Evolutionary conservation across 2,888 invertebrate species (phyloP).

Genomic region (Sylvicola cinctus): DNA sequence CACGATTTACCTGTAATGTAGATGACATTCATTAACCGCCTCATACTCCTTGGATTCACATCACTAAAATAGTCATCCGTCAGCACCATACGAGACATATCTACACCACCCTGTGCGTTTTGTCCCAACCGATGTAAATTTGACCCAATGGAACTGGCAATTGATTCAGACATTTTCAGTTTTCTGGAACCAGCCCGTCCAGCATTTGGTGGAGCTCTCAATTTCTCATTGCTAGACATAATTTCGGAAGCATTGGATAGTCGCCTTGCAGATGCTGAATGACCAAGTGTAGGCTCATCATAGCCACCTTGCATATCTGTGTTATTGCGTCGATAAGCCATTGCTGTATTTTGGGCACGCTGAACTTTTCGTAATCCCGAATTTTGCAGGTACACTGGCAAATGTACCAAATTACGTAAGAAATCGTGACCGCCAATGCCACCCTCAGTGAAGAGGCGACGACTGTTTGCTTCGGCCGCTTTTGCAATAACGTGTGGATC

Average conservation of each 20-base stretch:
- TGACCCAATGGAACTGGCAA: conserved; percentile 79
- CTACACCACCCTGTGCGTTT: conserved; percentile 33
- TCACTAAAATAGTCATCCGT: conserved; percentile 99
- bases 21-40: conserved; percentile 89
- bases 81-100: conserved; percentile 56
- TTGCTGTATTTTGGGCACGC: conserved; percentile 62
- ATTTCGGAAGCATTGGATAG: conserved; percentile 60
- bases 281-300: conserved; percentile 20
- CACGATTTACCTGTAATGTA: conserved; percentile 62
- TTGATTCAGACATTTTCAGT: conserved; percentile 65
- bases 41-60: conserved; percentile 93
- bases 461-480: conserved; percentile 79
- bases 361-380: conserved; percentile 81
- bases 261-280: conserved; percentile 47
- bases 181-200: conserved; percentile 43
- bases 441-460: conserved; percentile 67
- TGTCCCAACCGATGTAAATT: conserved; percentile 60
- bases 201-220: conserved; percentile 23
- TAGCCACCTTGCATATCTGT: conserved; percentile 15
- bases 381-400: conserved; percentile 96
- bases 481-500: conserved; percentile 98
- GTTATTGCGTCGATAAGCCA: conserved; percentile 21
- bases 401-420: conserved; percentile 84
- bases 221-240: conserved; percentile 65
- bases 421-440: conserved; percentile 85